phyloP scores from a whole-genome alignment of 2,113 vertebrate species.

The Nyctereutes procyonoides region DNA sequence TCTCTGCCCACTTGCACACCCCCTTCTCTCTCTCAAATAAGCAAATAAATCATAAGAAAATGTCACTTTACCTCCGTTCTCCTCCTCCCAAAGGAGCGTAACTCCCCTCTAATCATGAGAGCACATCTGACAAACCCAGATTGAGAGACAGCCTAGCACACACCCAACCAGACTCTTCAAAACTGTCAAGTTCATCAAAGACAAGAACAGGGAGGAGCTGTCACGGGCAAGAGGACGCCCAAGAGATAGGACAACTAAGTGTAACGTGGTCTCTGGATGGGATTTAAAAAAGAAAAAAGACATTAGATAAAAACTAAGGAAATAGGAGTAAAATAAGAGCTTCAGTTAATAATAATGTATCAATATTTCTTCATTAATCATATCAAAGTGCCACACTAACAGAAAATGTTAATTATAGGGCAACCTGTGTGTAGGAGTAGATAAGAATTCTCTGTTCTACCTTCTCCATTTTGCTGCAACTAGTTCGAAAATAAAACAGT shows the following conservation, averaged over 20 bases:
- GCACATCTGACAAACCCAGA: background rate
- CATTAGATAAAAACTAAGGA: background rate
- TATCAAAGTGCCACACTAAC: background rate
- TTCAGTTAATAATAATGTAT: background rate
- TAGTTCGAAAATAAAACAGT: background rate
- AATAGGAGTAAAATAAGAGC: background rate
- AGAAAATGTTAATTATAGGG: background rate
- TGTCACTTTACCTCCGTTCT: background rate
- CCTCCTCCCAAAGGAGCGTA: background rate
- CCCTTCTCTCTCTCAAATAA: background rate
- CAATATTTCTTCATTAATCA: background rate
- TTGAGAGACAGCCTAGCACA: conserved; percentile 4
- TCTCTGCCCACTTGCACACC: background rate
- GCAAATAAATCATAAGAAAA: background rate
- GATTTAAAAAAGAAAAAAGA: background rate
- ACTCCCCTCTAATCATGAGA: background rate
- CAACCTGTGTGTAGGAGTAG: background rate
- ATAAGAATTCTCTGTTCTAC: background rate
- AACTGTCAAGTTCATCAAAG: background rate
- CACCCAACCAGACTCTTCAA: background rate
- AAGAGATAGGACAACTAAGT: background rate
- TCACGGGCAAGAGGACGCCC: background rate
- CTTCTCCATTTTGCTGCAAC: background rate
- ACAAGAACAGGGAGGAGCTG: background rate
- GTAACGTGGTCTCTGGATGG: background rate